phyloP scores from a whole-genome alignment of 2,113 vertebrate species.

The Dromaius novaehollandiae region DNA sequence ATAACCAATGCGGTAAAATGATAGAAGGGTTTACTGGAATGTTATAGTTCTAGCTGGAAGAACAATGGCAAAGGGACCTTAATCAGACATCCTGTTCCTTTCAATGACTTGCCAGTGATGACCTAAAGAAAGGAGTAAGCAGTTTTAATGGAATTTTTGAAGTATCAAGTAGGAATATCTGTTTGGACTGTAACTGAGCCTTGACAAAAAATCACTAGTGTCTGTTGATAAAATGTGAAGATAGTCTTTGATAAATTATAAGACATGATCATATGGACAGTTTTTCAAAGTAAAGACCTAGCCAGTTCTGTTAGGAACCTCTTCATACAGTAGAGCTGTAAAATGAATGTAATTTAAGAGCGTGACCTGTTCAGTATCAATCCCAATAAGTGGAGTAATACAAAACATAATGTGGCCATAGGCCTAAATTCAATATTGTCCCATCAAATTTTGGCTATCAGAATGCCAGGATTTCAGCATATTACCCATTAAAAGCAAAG shows the following conservation, averaged over 20 bases:
- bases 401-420: background rate
- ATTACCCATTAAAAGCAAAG: background rate
- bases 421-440: background rate
- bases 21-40: background rate
- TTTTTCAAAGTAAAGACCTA: background rate
- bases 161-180: background rate
- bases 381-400: background rate
- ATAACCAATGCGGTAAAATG: background rate
- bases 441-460: background rate
- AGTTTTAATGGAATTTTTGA: background rate
- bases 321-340: background rate
- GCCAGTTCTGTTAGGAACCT: background rate
- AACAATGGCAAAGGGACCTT: background rate
- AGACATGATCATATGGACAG: background rate
- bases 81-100: background rate
- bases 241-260: background rate
- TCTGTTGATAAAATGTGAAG: background rate
- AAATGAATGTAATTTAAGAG: background rate
- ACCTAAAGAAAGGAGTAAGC: background rate
- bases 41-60: background rate
- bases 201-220: background rate
- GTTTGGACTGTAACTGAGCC: fast-evolving
- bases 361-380: background rate
- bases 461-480: background rate
- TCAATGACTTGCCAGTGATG: background rate